Conservation (phyloP, 2,113 vertebrate genomes). For the rat (Rattus norvegicus) region GRCr8 NC_086028.1:21878001-21878500, state of each 20-base stretch:
- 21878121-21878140: background rate
- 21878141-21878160: background rate
- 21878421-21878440: background rate
- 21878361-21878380: background rate
- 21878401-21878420: too few relatives aligned
- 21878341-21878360: background rate
- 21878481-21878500: background rate
- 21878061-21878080: background rate
- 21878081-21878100: too few relatives aligned
- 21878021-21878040: background rate
- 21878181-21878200: background rate
- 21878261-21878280: conserved; percentile 17
- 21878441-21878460: background rate
- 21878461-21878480: background rate
- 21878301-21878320: background rate
- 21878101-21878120: background rate
- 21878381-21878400: background rate
- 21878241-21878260: background rate
- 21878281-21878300: background rate
- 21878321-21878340: background rate
- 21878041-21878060: background rate
- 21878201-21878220: background rate
- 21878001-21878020: background rate
- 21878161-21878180: background rate
- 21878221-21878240: background rate